Evolutionary conservation across 2,888 invertebrate genomes (phyloP).

Genomic region (Lordiphosa fenestrarum): DNA sequence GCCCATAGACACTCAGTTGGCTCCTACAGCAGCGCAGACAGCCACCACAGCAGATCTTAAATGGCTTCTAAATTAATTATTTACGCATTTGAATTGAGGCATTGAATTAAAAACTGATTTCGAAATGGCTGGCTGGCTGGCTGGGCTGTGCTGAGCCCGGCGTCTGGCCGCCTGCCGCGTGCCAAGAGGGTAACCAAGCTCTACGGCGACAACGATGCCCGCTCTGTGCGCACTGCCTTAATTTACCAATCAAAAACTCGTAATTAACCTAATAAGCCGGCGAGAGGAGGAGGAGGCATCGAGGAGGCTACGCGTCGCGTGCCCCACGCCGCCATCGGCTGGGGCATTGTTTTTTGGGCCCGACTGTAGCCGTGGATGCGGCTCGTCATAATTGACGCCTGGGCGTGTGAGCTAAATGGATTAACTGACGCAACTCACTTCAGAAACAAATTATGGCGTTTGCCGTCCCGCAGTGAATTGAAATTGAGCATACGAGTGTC

Average conservation of each 20-base stretch:
- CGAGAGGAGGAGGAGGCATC: constrained; percentile 30
- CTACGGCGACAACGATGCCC: constrained; percentile 16
- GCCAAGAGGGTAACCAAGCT: constrained; percentile 35
- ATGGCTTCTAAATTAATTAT: constrained; percentile 74
- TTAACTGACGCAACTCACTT: constrained; percentile 68
- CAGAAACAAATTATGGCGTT: constrained; percentile 58
- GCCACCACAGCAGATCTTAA: constrained; percentile 48
- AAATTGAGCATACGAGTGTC: constrained; percentile 13
- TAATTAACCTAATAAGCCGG: constrained; percentile 74
- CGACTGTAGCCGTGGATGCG: constrained; percentile 2
- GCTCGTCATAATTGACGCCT: constrained; percentile 54
- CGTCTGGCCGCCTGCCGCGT: constrained; percentile 41
- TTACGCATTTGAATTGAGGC: constrained; percentile 74
- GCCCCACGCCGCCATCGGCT: constrained; percentile 42
- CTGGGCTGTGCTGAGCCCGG: constrained; percentile 27
- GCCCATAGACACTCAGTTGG: constrained; percentile 3
- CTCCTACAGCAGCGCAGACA: constrained; percentile 18
- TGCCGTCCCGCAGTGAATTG: constrained; percentile 32
- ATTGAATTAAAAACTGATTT: constrained; percentile 69
- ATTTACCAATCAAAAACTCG: constrained; percentile 76
- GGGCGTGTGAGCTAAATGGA: constrained; percentile 53
- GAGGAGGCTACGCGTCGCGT: constrained; percentile 54
- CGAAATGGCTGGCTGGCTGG: constrained; percentile 57
- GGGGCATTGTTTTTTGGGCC: constrained; percentile 24
- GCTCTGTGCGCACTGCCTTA: constrained; percentile 47